Evolutionary conservation across 2,797 vertebrate species (phyloP).

Genomic region (Poecilia gillii): DNA sequence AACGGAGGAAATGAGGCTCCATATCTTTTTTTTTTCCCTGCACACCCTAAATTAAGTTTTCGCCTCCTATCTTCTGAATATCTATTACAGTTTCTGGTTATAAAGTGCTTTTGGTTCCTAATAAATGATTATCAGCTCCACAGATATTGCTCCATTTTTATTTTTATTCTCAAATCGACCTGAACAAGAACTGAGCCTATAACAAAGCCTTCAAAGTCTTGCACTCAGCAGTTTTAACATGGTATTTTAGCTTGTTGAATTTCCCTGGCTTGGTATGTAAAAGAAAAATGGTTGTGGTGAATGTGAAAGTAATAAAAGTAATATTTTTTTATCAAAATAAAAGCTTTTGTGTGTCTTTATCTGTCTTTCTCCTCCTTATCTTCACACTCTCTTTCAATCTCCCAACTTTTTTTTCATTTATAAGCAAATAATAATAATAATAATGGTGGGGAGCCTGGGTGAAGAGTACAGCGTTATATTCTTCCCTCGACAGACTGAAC

Average conservation of each 20-base stretch:
- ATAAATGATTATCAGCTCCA: conserved; percentile 61
- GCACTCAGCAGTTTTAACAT: conserved; percentile 73
- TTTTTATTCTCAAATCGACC: conserved; percentile 51
- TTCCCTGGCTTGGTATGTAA: conserved; percentile 88
- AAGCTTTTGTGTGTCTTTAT: conserved; percentile 19
- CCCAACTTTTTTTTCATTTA: conserved; percentile 44
- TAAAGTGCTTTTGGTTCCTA: conserved; percentile 66
- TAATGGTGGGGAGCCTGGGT: conserved; percentile 14
- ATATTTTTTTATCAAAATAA: conserved; percentile 90
- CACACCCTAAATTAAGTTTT: conserved; percentile 71
- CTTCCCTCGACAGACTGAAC: conserved; percentile 26
- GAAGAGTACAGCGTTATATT: conserved; percentile 12
- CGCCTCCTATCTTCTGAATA: conserved; percentile 66
- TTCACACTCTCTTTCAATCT: conserved; percentile 27
- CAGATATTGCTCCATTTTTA: conserved; percentile 53
- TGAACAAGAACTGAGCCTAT: conserved; percentile 53
- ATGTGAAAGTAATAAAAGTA: conserved; percentile 93
- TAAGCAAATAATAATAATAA: conserved; percentile 29
- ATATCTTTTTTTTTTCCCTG: conserved; percentile 46
- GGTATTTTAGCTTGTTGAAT: conserved; percentile 87
- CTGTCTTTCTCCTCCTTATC: conserved; percentile 6
- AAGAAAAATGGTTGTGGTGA: conserved; percentile 87
- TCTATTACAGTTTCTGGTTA: conserved; percentile 62
- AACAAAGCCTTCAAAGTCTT: conserved; percentile 48
- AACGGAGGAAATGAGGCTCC: conserved; percentile 64